Percentiles rank a stretch among this genome's conserved stretches.
phyloP scores from a whole-genome alignment of 1,140 invertebrate genomes.

The Drosophila ficusphila region DNA sequence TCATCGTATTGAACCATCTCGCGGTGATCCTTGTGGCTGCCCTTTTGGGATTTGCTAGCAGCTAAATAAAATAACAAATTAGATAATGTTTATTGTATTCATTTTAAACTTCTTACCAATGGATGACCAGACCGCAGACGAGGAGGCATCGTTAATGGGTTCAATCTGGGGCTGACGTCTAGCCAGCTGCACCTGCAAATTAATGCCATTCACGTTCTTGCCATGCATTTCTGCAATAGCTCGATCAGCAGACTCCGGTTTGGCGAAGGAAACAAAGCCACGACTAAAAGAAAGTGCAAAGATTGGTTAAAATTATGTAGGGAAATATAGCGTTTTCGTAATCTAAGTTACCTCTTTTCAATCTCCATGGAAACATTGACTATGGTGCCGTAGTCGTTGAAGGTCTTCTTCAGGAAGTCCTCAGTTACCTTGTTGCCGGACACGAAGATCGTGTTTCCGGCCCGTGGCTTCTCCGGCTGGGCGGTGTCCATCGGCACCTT shows the following conservation, averaged over 20 bases:
- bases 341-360: slow-evolving; percentile 90
- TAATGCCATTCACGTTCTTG: slow-evolving; percentile 91
- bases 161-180: slow-evolving; percentile 93
- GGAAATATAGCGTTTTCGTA: background rate
- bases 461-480: slow-evolving; percentile 87
- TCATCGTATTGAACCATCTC: slow-evolving; percentile 90
- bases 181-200: slow-evolving; percentile 91
- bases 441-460: slow-evolving; percentile 94
- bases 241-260: slow-evolving; percentile 92
- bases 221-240: slow-evolving; percentile 95
- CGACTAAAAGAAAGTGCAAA: slow-evolving; percentile 84
- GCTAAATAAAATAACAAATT: slow-evolving; percentile 84
- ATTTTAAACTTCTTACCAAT: slow-evolving; percentile 85
- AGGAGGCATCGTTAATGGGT: slow-evolving; percentile 90
- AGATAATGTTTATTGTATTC: background rate
- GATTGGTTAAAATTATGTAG: slow-evolving; percentile 3
- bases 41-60: slow-evolving; percentile 92
- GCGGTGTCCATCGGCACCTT: slow-evolving; percentile 76
- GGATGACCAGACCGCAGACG: slow-evolving; percentile 91
- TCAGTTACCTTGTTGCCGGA: slow-evolving; percentile 92
- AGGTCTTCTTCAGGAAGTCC: slow-evolving; percentile 92
- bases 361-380: slow-evolving; percentile 95
- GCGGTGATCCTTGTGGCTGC: slow-evolving; percentile 89
- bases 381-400: slow-evolving; percentile 91
- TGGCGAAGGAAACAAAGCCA: slow-evolving; percentile 97